phyloP scores from a whole-genome alignment of 2,113 vertebrate species.

The Hemiscyllium ocellatum region DNA sequence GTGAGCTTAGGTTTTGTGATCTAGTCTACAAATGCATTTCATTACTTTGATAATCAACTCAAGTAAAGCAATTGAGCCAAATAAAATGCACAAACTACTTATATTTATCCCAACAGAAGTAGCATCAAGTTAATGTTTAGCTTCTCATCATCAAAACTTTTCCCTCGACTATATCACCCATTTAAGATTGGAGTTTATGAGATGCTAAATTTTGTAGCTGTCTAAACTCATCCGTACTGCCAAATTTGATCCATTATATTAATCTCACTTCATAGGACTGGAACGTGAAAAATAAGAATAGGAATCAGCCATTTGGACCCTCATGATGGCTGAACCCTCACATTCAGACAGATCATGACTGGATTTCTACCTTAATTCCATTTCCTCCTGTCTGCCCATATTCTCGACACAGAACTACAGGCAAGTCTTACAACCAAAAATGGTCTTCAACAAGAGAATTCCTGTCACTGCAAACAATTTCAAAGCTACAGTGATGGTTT shows the following conservation, averaged over 20 bases:
- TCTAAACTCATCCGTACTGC: not conserved
- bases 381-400: not conserved
- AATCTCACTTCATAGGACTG: not conserved
- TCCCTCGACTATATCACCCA: not conserved
- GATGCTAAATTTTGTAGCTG: not conserved
- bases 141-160: not conserved
- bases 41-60: not conserved
- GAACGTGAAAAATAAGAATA: too few relatives aligned
- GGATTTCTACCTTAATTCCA: too few relatives aligned
- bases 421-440: not conserved
- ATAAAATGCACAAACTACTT: not conserved
- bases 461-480: not conserved
- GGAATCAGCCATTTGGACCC: too few relatives aligned
- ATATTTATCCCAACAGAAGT: not conserved
- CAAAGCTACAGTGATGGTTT: not conserved
- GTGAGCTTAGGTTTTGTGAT: not conserved
- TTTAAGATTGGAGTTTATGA: not conserved
- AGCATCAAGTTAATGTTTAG: not conserved
- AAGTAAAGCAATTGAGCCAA: not conserved
- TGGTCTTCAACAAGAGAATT: not conserved
- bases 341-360: too few relatives aligned
- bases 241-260: not conserved
- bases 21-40: not conserved
- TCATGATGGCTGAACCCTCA: too few relatives aligned
- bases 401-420: not conserved